Base-by-base conservation (phyloP, 1,140 invertebrate species). In the Brachionus rubens region DNA sequence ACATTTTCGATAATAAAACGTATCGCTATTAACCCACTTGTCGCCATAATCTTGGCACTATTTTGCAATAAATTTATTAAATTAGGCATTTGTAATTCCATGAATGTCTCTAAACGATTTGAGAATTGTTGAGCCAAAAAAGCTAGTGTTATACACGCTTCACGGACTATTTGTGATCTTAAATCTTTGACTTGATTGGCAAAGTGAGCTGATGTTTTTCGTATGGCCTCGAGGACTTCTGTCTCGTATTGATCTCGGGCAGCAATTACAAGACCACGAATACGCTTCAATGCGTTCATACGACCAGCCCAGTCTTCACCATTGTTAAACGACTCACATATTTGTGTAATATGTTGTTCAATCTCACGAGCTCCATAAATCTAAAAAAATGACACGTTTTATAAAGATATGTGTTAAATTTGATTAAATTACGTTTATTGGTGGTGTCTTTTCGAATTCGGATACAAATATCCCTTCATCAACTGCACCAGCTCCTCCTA, bases 41-140 rank as follows among this genome's bases (percentile, higher is more conserved):
- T 91, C 7, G 94, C 91, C 85, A 98, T 93, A 68, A 98, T 90
- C 88, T 98, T 98, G 78, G 93, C 94, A 81, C 92, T 93, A 85
- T 98, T 98, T 80, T 92, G 92, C 83, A 97, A 93, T 50, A 98
- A 88, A 82, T 91, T 91, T 80, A 98, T 92, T 24, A 98, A 84
- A 77, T 89, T 88, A 62, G 90, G 90, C 43, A 98, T 82, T 48
- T 96, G 87, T 75, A 88, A 87, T 81, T 94, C 90, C 21, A 90
- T 90, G 84, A 94, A 91, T 82, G 89, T 89, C 77, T 96, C 93
- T 79, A 94, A 88, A 82, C 91, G 92, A 78, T 88, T 90, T 67
- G 90, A 89, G 48, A 97, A 80, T 41, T 89, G 88, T 83, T 93
- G 91, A 54, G 93, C 90, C 83, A 96, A 88, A 86, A 90, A 87